A percentile compares a stretch with the other conserved stretches of the same genome.
Conservation (phyloP, 2,797 vertebrate species). For the Periophthalmus magnuspinnatus region DNA sequence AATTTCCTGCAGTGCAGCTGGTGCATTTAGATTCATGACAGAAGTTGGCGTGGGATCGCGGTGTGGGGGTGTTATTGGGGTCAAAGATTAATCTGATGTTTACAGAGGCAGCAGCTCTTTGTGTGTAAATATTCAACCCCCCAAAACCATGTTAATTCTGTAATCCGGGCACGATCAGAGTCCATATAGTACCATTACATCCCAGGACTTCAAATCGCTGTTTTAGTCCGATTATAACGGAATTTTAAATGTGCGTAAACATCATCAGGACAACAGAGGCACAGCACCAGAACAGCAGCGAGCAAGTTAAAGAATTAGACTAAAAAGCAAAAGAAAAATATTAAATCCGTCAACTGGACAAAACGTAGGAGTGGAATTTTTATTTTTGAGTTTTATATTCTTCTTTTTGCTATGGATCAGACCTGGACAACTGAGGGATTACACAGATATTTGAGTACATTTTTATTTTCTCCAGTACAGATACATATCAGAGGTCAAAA, state of each 20-base stretch:
- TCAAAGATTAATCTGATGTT: constrained; percentile 35
- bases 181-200: not conserved
- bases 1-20: constrained; percentile 26
- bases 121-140: not conserved
- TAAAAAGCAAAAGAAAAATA: no score
- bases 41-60: constrained; percentile 35
- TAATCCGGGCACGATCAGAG: not conserved
- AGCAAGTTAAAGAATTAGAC: not conserved
- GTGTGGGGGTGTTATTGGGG: constrained; percentile 29
- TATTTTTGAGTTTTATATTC: no score
- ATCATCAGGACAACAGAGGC: not conserved
- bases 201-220: not conserved
- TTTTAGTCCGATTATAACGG: not conserved
- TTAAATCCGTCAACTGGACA: no score
- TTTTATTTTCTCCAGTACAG: no score
- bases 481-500: no score
- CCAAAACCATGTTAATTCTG: not conserved
- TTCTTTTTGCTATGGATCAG: no score
- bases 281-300: not conserved
- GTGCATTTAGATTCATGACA: constrained; percentile 26
- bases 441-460: no score
- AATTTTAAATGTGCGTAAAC: not conserved
- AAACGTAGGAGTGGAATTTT: no score
- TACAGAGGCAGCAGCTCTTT: constrained; percentile 32
- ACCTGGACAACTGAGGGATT: no score